Base-by-base conservation (phyloP, 2,113 vertebrate genomes). In the Oncorhynchus gorbuscha region DNA sequence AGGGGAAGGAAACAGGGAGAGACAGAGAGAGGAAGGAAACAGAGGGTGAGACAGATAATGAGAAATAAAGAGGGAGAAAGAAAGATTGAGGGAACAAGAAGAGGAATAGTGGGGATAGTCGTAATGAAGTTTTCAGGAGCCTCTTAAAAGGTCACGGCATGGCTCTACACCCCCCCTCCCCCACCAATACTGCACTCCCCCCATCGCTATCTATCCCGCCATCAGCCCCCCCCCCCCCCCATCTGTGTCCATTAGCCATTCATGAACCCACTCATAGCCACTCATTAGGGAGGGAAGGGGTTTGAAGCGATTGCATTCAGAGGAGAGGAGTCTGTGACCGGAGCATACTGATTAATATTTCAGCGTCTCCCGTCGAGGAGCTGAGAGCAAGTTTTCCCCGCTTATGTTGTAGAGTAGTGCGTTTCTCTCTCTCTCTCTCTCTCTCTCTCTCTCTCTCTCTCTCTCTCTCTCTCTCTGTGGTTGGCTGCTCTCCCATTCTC, bases 291-390 rank as follows among this genome's bases (percentile, higher is more conserved):
- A 88, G 88, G 84, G 89, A 92, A 14, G 16, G 51, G 51, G 91
- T 93, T 93, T 91, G 90, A 92, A 94, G 92, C 91, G 83, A 89
- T 91, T 90, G 90, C 92, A 90, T 90, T 92, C 91, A 62, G 59
- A 22, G 88, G 51, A 55, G 51, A 18, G 86, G 86, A 87, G 92
- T 90, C 92, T 93, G 90, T 73, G 87, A 92, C 90, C 86, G 86
- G 85, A 92, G 87, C 82, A 84, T 84, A 84, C 85, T 83, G 90
- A 93, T 94, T 92, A 94, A 94, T 93, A 93, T 94, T 94, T 94
- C 89, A 94, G 90, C 80, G 76, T 90, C 92, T 92, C 91, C 90
- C 85, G 89, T 89, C 74, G 90, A 90, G 92, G 88, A 90, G 90
- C 91, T 92, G 90, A 93, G 89, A 94, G 90, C 89, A 87, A 88